Conservation (phyloP, 2,113 vertebrate genomes). For the Pogonocichla stellata region DNA sequence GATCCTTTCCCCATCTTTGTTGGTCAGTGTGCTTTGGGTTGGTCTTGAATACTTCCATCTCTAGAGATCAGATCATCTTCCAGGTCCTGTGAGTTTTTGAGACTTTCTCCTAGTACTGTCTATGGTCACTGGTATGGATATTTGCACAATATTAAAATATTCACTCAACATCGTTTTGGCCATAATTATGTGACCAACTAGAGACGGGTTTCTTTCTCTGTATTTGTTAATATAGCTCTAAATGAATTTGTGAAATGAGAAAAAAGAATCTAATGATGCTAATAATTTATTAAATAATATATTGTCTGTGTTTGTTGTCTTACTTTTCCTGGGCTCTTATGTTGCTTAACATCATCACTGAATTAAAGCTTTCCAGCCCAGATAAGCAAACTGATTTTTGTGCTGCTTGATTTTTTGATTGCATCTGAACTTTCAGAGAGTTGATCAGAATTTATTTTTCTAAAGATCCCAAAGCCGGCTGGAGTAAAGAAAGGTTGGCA, state of each 20-base stretch:
- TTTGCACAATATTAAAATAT: not conserved
- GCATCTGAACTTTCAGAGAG: not conserved
- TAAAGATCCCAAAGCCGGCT: slow-evolving; percentile 93
- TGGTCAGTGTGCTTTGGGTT: not conserved
- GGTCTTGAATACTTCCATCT: not conserved
- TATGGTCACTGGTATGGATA: not conserved
- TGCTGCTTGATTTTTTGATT: not conserved
- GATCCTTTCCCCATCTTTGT: not conserved
- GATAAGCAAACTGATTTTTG: not conserved
- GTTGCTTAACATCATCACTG: not conserved
- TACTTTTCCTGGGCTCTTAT: not conserved
- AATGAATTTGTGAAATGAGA: not conserved
- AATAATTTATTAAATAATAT: not conserved
- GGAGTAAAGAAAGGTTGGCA: slow-evolving; percentile 99
- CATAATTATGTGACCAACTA: not conserved
- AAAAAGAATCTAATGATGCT: not conserved
- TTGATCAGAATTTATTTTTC: slow-evolving; percentile 35
- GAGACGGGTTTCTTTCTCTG: not conserved
- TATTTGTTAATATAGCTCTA: not conserved
- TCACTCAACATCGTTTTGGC: not conserved
- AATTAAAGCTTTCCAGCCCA: not conserved
- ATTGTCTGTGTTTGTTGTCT: not conserved
- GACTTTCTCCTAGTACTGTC: not conserved
- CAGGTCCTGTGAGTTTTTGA: not conserved
- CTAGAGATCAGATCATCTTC: not conserved